Conservation (phyloP, 2,113 vertebrate genomes). For the Pluvianellus socialis region DNA sequence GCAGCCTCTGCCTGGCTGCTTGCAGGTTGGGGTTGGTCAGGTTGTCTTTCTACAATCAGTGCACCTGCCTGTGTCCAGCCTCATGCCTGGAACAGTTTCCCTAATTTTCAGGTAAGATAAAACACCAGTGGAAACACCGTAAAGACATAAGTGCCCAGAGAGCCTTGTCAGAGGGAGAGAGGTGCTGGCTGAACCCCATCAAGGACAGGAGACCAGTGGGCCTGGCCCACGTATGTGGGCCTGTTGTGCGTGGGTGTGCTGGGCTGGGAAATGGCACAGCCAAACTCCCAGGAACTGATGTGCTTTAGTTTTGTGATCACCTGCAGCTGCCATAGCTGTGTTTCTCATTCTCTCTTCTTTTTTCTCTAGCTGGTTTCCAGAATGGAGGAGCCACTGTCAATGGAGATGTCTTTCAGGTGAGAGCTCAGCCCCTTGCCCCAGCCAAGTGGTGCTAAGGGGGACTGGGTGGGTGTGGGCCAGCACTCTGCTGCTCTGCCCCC, state of each 20-base stretch:
- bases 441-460: background rate
- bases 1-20: background rate
- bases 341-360: constrained; percentile 30
- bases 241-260: background rate
- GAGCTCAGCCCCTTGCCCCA: constrained; percentile 19
- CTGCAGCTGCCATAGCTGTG: background rate
- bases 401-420: constrained; percentile 92
- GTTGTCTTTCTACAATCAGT: background rate
- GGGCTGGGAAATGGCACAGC: background rate
- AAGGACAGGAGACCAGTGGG: background rate
- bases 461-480: background rate
- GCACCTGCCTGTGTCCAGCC: background rate
- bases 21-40: background rate
- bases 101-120: constrained; percentile 48
- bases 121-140: background rate
- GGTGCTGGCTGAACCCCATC: background rate
- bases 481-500: background rate
- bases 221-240: background rate
- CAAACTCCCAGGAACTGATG: background rate
- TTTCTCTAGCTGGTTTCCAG: constrained; percentile 77
- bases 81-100: background rate
- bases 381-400: constrained; percentile 84
- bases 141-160: background rate
- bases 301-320: background rate
- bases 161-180: background rate